Percentiles rank a stretch among this genome's conserved stretches.
phyloP scores from a whole-genome alignment of 2,113 vertebrate species.

The Callospermophilus lateralis region DNA sequence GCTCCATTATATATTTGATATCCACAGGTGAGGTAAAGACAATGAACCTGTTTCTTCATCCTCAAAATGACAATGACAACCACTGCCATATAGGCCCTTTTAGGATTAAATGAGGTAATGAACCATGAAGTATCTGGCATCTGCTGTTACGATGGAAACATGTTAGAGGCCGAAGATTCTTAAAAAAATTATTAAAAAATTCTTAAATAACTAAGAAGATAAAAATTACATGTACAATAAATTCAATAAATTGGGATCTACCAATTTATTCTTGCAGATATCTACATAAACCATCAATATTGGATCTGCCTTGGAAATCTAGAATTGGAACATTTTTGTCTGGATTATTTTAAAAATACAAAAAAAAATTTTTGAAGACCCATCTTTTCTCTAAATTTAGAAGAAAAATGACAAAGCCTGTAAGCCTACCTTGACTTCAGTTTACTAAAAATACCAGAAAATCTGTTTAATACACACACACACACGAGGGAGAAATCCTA shows the following conservation, averaged over 20 bases:
- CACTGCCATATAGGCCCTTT: not conserved
- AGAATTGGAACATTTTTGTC: not conserved
- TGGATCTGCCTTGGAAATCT: not conserved
- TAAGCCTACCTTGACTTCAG: conserved; percentile 51
- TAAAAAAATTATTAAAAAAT: not conserved
- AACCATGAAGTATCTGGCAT: not conserved
- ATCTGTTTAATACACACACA: not conserved
- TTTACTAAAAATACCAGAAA: conserved; percentile 68
- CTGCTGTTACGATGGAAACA: not conserved
- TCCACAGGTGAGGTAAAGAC: not conserved
- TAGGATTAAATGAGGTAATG: conserved; percentile 2
- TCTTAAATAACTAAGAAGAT: not conserved
- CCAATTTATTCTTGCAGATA: not conserved
- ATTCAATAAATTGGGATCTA: not conserved
- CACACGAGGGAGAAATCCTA: not conserved
- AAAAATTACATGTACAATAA: conserved; percentile 14
- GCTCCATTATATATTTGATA: not conserved
- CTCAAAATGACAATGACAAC: not conserved
- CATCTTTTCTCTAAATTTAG: conserved; percentile 44
- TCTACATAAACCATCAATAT: not conserved
- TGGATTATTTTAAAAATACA: conserved; percentile 28
- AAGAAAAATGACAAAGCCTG: conserved; percentile 57
- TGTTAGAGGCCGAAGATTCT: not conserved
- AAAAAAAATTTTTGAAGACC: not conserved
- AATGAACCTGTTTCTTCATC: not conserved